Evolutionary conservation across 2,113 vertebrate species (phyloP).

Genomic region (Erinaceus europaeus): DNA sequence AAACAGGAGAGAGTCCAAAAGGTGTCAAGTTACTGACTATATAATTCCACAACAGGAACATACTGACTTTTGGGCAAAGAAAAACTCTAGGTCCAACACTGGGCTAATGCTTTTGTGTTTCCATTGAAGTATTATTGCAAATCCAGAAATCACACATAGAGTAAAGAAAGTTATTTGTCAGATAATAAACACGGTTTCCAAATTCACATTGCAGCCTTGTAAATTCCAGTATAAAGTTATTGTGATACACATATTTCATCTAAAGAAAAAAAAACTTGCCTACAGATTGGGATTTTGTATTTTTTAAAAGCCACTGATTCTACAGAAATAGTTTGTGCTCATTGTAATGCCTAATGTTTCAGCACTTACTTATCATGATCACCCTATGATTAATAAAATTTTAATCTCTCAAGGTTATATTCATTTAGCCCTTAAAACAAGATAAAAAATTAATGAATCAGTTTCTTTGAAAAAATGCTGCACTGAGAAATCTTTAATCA

Average conservation of each 20-base stretch:
- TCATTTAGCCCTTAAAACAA: constrained; percentile 53
- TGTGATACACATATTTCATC: background rate
- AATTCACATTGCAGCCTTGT: background rate
- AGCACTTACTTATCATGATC: background rate
- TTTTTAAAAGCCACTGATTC: background rate
- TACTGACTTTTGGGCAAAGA: background rate
- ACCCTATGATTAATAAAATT: background rate
- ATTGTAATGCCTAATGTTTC: background rate
- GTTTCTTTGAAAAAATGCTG: background rate
- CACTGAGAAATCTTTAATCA: constrained; percentile 45
- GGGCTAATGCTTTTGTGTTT: background rate
- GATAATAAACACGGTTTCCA: background rate
- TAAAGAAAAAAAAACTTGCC: background rate
- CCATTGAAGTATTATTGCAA: background rate
- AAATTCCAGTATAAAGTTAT: background rate
- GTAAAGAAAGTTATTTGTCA: background rate
- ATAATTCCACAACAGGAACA: background rate
- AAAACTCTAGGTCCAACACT: background rate
- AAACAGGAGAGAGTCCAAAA: background rate
- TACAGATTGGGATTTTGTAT: background rate
- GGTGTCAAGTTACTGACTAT: background rate
- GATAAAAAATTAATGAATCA: constrained; percentile 24
- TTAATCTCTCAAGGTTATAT: constrained; percentile 38
- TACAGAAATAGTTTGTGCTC: background rate
- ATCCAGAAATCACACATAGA: background rate